A percentile compares a stretch with the other conserved stretches of the same genome.
Conservation (phyloP, 2,888 invertebrate genomes). For the Pelosia muscerda region DNA sequence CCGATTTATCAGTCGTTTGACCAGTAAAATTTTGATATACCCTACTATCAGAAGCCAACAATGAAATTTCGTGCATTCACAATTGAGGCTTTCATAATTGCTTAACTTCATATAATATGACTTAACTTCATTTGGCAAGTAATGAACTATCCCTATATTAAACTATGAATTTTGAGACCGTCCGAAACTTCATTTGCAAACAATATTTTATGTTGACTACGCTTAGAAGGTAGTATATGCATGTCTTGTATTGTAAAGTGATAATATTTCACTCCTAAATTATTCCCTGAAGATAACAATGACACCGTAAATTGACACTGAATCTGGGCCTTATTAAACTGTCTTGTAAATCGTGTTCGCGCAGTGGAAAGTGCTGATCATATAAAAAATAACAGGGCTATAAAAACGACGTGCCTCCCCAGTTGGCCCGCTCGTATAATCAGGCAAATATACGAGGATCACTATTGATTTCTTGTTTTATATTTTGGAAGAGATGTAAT, state of each 20-base stretch:
- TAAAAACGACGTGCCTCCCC: constrained; percentile 64
- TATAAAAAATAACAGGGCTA: constrained; percentile 79
- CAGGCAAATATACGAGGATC: constrained; percentile 54
- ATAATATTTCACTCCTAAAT: constrained; percentile 23
- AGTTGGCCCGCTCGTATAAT: constrained; percentile 50
- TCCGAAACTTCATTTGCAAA: not conserved
- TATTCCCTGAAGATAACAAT: constrained; percentile 42
- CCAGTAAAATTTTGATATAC: not conserved
- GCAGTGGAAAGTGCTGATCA: constrained; percentile 65
- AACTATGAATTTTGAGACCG: not conserved
- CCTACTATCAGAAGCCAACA: constrained; percentile 1
- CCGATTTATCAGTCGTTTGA: constrained; percentile 2
- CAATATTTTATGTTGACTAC: not conserved
- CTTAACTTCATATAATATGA: constrained; percentile 16
- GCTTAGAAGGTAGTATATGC: not conserved
- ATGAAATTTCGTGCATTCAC: not conserved
- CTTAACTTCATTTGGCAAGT: constrained; percentile 10
- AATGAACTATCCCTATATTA: constrained; percentile 6
- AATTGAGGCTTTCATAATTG: constrained; percentile 12
- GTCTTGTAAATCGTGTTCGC: constrained; percentile 61
- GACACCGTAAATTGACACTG: constrained; percentile 49
- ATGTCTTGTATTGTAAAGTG: not conserved
- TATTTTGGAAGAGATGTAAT: constrained; percentile 38
- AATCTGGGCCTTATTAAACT: constrained; percentile 62
- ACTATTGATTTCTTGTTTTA: constrained; percentile 51